phyloP scores from a whole-genome alignment of 2,888 invertebrate genomes.

The Oligia strigilis region DNA sequence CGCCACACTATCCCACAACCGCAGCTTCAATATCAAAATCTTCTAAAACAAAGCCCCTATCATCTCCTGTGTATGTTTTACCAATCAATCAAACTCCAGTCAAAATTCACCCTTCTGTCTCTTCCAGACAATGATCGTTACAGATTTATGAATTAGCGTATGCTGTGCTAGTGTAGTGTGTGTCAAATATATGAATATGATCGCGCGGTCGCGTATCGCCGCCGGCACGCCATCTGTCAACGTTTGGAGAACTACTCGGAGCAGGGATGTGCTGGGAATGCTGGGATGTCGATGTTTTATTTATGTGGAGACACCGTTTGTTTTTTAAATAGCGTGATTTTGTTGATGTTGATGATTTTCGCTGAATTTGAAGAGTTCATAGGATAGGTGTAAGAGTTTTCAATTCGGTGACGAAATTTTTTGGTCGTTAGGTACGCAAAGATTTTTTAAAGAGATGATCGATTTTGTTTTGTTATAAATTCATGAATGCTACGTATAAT shows the following conservation, averaged over 20 bases:
- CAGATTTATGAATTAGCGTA: slow-evolving; percentile 62
- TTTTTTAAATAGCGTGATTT: neutral
- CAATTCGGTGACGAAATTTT: neutral
- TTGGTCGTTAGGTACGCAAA: neutral
- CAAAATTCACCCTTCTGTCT: slow-evolving; percentile 40
- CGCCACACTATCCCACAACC: neutral
- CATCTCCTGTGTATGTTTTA: slow-evolving; percentile 15
- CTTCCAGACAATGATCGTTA: slow-evolving; percentile 46
- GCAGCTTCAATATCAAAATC: neutral
- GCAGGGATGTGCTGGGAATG: slow-evolving; percentile 45
- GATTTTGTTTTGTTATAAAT: neutral
- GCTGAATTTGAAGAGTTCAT: neutral
- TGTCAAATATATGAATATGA: slow-evolving; percentile 73
- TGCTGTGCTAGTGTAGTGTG: slow-evolving; percentile 50
- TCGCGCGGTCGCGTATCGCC: slow-evolving; percentile 64
- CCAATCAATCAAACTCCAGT: slow-evolving; percentile 46
- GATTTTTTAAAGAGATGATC: neutral
- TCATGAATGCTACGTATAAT: neutral
- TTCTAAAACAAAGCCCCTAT: slow-evolving; percentile 23
- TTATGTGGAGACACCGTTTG: neutral
- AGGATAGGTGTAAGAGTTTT: neutral
- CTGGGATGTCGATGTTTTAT: slow-evolving; percentile 40
- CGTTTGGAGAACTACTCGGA: slow-evolving; percentile 67
- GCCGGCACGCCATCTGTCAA: slow-evolving; percentile 81
- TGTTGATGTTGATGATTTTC: neutral